Percentiles rank a stretch among this genome's conserved stretches.
Conservation (phyloP, 2,797 vertebrate species). For the Phylloscopus collybita region DNA sequence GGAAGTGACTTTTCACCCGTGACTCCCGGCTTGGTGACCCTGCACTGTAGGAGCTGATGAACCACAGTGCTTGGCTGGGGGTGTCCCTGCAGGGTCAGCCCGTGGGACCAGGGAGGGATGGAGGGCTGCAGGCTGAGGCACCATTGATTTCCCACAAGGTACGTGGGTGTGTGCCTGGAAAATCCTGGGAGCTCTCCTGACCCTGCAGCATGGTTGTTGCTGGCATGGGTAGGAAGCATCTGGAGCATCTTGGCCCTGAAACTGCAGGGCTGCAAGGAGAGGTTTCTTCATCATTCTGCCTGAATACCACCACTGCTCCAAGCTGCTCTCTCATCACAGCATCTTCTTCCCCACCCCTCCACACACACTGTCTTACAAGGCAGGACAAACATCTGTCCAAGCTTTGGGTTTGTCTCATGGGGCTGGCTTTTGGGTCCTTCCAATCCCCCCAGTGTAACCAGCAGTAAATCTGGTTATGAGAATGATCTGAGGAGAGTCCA, state of each 20-base stretch:
- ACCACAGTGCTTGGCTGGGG: fast-evolving
- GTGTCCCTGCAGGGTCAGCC: neutral
- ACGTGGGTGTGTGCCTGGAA: neutral
- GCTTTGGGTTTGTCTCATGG: neutral
- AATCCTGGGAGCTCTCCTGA: neutral
- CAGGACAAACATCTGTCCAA: neutral
- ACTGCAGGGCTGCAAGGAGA: neutral
- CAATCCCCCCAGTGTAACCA: neutral
- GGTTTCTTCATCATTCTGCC: neutral
- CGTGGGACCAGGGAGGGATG: fast-evolving
- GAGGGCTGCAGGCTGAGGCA: neutral
- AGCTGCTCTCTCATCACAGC: neutral
- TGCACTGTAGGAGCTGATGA: neutral
- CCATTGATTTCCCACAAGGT: fast-evolving
- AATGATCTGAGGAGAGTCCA: neutral
- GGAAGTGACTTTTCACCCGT: neutral
- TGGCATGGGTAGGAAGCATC: fast-evolving
- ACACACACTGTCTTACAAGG: fast-evolving
- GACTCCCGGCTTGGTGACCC: neutral
- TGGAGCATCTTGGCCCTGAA: neutral
- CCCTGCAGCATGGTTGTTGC: fast-evolving
- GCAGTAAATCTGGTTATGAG: neutral
- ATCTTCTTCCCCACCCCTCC: neutral
- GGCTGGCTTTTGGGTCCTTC: neutral
- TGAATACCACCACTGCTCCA: fast-evolving